Percentiles rank a stretch among this genome's conserved stretches.
phyloP scores from a whole-genome alignment of 2,797 vertebrate species.

The Tarsius wallacei region DNA sequence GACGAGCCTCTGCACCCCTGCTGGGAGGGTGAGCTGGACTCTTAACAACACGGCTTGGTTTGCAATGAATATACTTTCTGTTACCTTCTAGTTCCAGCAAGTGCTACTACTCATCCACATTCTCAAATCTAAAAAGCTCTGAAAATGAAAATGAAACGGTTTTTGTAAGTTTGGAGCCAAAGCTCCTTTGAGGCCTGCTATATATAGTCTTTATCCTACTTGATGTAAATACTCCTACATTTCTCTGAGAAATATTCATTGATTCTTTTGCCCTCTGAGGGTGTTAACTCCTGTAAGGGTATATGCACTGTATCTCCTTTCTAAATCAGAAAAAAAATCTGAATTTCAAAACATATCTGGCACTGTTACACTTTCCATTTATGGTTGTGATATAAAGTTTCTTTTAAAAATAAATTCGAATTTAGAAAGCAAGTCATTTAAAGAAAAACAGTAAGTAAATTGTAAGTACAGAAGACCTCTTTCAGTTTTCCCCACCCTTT shows the following conservation, averaged over 20 bases:
- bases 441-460: conserved; percentile 24
- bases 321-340: conserved; percentile 14
- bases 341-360: conserved; percentile 13
- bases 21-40: too few species aligned
- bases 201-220: background rate
- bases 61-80: background rate
- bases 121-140: conserved; percentile 7
- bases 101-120: background rate
- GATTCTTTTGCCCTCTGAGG: background rate
- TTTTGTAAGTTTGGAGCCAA: conserved; percentile 47
- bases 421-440: conserved; percentile 7
- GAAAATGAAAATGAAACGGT: background rate
- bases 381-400: background rate
- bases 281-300: background rate
- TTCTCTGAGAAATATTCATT: conserved; percentile 23
- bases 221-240: background rate
- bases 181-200: conserved; percentile 38
- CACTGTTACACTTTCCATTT: background rate
- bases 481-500: background rate
- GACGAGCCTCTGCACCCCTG: background rate
- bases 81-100: conserved; percentile 23
- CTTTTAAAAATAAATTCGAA: conserved; percentile 22
- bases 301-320: background rate
- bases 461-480: background rate
- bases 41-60: background rate